phyloP scores from a whole-genome alignment of 2,888 invertebrate species.

The Sesia bembeciformis region DNA sequence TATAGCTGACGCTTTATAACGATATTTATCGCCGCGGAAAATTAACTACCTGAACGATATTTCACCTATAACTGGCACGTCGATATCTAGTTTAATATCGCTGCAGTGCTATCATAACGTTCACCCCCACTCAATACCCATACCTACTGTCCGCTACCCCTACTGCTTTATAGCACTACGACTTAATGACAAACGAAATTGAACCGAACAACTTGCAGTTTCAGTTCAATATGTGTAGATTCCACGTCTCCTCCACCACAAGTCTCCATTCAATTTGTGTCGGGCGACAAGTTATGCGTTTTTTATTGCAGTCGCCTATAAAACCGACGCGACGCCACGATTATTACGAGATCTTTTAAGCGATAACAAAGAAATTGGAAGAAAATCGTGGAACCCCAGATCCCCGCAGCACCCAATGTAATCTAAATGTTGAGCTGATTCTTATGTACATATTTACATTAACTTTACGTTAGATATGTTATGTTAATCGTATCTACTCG shows the following conservation, averaged over 20 bases:
- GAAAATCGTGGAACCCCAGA: no score
- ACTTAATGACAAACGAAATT: slow-evolving; percentile 19
- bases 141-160: slow-evolving; percentile 19
- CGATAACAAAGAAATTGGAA: slow-evolving; percentile 6
- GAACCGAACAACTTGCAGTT: slow-evolving; percentile 13
- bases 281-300: slow-evolving; percentile 55
- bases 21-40: background rate
- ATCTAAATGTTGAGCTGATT: no score
- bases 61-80: slow-evolving; percentile 5
- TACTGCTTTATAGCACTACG: slow-evolving; percentile 30
- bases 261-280: slow-evolving; percentile 52
- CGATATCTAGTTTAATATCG: slow-evolving; percentile 8
- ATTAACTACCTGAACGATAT: background rate
- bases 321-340: slow-evolving; percentile 50
- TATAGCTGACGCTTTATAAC: no score
- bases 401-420: no score
- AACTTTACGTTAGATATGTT: no score
- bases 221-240: slow-evolving; percentile 17
- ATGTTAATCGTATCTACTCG: no score
- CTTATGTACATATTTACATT: no score
- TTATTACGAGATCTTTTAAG: slow-evolving; percentile 37
- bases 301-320: slow-evolving; percentile 62
- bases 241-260: slow-evolving; percentile 19
- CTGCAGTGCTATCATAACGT: slow-evolving; percentile 13
- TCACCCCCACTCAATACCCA: slow-evolving; percentile 17